These are phyloP conservation scores for Calliphora vicina DNA, from an alignment of 1,140 invertebrate genomes.

Conservation along the genomic window DNA sequence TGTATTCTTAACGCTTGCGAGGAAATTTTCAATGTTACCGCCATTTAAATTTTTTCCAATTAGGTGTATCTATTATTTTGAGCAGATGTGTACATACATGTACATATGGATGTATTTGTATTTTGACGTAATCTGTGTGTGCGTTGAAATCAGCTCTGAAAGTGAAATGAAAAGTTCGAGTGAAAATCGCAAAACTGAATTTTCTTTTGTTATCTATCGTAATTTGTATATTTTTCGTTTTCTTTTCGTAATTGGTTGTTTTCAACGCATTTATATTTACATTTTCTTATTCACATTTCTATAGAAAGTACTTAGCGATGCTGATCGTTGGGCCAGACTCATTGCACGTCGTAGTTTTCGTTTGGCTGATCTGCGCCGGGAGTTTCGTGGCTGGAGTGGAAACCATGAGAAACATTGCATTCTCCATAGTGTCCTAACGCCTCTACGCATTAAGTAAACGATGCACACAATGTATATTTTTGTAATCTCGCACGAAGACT, in stretches of 20 bases:
- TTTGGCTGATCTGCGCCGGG: constrained; percentile 56
- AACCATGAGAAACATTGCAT: constrained; percentile 62
- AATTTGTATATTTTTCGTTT: not conserved
- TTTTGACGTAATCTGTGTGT: too few species aligned
- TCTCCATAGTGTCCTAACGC: constrained; percentile 60
- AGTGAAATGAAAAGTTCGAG: too few species aligned
- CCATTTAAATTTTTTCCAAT: too few species aligned
- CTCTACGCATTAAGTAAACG: constrained; percentile 56
- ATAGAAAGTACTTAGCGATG: constrained; percentile 61
- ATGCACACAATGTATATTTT: not conserved
- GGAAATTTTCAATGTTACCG: too few species aligned
- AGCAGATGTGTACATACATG: too few species aligned
- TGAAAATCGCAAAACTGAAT: constrained; percentile 10
- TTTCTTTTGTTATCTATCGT: constrained; percentile 11
- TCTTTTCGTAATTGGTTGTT: constrained; percentile 19
- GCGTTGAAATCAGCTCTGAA: too few species aligned
- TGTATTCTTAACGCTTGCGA: too few species aligned
- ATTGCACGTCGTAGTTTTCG: constrained; percentile 57
- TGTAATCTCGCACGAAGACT: not conserved
- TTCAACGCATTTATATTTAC: constrained; percentile 42
- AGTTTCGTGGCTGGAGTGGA: constrained; percentile 62
- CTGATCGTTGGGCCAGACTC: constrained; percentile 59
- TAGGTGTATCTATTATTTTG: too few species aligned
- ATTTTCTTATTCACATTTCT: constrained; percentile 38
- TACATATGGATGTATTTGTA: too few species aligned